Evolutionary conservation across 2,888 invertebrate species (phyloP), one percentile per base, ranked within the genome.

Genomic region (Gerosis bhagava): DNA sequence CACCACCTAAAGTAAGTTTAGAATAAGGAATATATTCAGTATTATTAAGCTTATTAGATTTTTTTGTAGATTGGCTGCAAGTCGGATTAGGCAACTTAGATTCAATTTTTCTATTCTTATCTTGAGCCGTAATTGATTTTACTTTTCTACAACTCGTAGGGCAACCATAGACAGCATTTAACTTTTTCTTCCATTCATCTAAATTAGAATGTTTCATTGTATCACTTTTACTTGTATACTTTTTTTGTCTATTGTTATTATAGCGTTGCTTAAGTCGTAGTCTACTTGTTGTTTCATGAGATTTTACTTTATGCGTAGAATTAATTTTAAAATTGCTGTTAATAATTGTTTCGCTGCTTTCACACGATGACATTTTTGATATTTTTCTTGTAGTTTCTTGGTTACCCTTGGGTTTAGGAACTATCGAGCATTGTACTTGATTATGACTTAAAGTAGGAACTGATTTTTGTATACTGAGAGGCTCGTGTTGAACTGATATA

Each of bases 1-100:
- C 81, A 35, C 89, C 89, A 12, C 89, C 89, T 53, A 89, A 53
- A 10, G 89, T 89, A 49, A 90, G 64, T 59, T 83, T 72, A 7
- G 86, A 76, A 64, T 90, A 90, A 1, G 89, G 89, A 59, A 90
- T 84, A 55, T 90, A 90, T 36, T 83, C 80, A 8, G 65, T 51
- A 50, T 80, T 82, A 52, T 82, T 83, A 13, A 74, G 31, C 12
- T 5, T 39, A 11, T 39, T 46, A 8, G 8, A 17, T 2, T 19
- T 37, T 46, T 31, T 22, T 7, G 5, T 7, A 25, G 12, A 25
- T 15, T 32, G 31, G n/a, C 24, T 32, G 13, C 29, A 16, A 11
- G 16, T 24, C 5, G 44, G 10, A 3, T 13, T 17, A 12, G 8
- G 4, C 12, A n/a, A 3, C 11, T 19, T 26, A 5, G n/a, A 26